These are phyloP conservation scores for Cuniculus paca DNA, from an alignment of 2,797 vertebrate species.

Conservation along the genomic window DNA sequence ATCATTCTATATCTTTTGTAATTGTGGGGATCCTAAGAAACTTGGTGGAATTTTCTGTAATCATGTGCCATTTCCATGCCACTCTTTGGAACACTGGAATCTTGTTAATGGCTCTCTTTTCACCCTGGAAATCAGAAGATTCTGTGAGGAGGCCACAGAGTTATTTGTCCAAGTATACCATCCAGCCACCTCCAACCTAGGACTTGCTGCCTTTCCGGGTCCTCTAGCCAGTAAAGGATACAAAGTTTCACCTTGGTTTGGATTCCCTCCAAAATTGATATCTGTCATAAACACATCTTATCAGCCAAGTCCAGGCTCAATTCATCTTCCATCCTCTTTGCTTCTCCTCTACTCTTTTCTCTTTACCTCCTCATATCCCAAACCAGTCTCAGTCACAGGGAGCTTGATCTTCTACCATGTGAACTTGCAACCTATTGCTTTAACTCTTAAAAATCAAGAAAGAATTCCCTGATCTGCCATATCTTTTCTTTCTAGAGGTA, in stretches of 20 bases:
- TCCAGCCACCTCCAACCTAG: background rate
- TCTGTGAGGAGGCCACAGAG: background rate
- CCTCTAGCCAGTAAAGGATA: background rate
- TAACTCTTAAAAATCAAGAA: conserved; percentile 30
- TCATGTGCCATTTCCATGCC: background rate
- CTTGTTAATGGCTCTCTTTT: background rate
- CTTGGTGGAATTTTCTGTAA: background rate
- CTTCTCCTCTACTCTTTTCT: background rate
- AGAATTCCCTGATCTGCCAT: background rate
- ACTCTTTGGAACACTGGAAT: background rate
- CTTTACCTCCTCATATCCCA: background rate
- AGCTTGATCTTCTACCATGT: background rate
- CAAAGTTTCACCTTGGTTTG: conserved; percentile 4
- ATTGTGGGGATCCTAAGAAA: background rate
- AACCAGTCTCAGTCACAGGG: background rate
- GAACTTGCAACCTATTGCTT: background rate
- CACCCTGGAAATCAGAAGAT: background rate
- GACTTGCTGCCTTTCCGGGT: background rate
- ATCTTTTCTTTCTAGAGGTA: background rate
- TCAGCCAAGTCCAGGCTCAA: background rate
- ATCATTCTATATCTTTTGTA: background rate
- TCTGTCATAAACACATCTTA: background rate
- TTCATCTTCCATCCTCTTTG: background rate
- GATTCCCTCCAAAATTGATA: background rate
- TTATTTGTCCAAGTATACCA: background rate